Base-by-base conservation (phyloP, 2,797 vertebrate genomes). In the Rousettus madagascariensis region DNA sequence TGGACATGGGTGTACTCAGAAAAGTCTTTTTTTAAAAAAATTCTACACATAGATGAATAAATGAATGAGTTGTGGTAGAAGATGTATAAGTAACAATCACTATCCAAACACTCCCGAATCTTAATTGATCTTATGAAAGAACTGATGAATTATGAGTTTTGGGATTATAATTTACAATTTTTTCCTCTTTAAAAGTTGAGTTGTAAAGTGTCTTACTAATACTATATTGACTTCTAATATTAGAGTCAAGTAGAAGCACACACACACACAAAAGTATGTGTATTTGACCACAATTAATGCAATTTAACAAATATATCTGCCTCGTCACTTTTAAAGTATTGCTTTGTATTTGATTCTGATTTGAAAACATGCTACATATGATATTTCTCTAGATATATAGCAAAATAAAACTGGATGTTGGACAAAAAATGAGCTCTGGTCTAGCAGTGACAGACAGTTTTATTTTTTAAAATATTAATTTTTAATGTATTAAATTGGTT, bases 381-480 rank as follows among this genome's bases (percentile, higher is more conserved):
- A 36, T 89, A n/a, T 55, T 91, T 63, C 22, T 9, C 26, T 61
- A 69, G 6, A 19, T 87, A 57, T 75, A 66, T 20, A 85, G 20
- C 2, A 57, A 92, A 24, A 69, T 57, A 72, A 92, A 94, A 41
- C 3, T 87, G 72, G 20, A 75, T 16, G 1, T 63, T 55, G 3
- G 43, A 30, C 24, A 65, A 66, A 80, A 63, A 20, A n/a, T 55
- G 4, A n/a, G 22, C 30, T 17, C 30, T 41, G 55, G 87, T 22
- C 26, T 51, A 53, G 26, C n/a, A 33, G 13, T 28, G 33, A 43
- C 4, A 78, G 24, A 26, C 17, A 90, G 16, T 86, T 17, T 59
- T 95, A 78, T 71, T 69, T 87, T 87, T 79, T 75, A 75, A 92
- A 79, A 71, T 77, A 38, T 59, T 91, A 65, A 63, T 92, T 89